Percentiles rank a stretch among this genome's conserved stretches.
These are phyloP conservation scores for Tolmerus cingulatus DNA, from an alignment of 2,888 invertebrate genomes.

Conservation along the genomic window DNA sequence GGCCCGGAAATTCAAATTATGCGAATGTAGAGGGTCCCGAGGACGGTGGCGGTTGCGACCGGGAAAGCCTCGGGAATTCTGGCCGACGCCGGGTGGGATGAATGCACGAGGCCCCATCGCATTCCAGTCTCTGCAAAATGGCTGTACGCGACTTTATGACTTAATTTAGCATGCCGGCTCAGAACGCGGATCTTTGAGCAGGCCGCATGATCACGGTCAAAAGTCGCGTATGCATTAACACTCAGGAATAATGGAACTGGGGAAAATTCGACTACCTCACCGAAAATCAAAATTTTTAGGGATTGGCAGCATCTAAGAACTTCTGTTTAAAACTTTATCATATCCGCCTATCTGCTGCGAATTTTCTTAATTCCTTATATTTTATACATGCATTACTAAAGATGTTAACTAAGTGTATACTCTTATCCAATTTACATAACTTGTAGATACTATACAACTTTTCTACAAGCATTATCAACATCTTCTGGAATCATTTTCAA, in stretches of 20 bases:
- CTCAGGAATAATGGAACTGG: background rate
- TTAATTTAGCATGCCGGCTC: background rate
- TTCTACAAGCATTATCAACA: no score
- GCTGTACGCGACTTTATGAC: conserved; percentile 1
- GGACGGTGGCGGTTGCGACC: background rate
- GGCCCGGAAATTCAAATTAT: conserved; percentile 31
- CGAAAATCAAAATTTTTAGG: background rate
- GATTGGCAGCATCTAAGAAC: background rate
- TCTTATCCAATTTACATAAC: no score
- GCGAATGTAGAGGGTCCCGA: conserved; percentile 9
- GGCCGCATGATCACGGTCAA: background rate
- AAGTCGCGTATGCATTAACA: background rate
- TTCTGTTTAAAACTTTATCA: background rate
- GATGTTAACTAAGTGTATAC: no score
- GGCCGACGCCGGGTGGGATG: background rate
- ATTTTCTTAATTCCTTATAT: background rate
- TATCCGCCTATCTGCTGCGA: no score
- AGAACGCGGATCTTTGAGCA: background rate
- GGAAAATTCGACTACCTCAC: background rate
- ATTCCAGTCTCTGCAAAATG: background rate
- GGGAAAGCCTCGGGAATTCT: background rate
- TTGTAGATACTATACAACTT: no score
- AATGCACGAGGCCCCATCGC: background rate
- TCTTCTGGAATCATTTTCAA: no score
- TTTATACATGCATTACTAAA: no score